phyloP scores from a whole-genome alignment of 2,113 vertebrate genomes.

The Rhagologus leucostigma region DNA sequence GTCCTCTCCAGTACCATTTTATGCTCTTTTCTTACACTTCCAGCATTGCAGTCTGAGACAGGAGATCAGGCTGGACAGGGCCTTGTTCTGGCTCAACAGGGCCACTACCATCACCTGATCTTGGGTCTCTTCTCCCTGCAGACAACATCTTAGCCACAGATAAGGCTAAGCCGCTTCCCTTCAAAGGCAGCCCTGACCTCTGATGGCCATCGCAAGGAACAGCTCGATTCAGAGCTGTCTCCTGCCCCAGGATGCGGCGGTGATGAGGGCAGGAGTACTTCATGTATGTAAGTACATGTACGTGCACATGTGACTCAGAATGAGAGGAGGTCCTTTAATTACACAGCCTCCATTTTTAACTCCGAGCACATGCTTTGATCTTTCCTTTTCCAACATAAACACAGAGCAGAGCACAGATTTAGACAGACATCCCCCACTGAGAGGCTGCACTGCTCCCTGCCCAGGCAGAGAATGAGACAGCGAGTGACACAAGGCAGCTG shows the following conservation, averaged over 20 bases:
- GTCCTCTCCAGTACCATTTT: background rate
- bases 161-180: background rate
- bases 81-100: background rate
- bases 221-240: background rate
- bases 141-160: background rate
- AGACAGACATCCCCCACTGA: background rate
- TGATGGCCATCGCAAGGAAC: conserved; percentile 20
- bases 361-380: conserved; percentile 20
- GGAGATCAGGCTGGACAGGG: background rate
- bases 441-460: background rate
- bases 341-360: background rate
- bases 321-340: background rate
- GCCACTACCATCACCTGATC: background rate
- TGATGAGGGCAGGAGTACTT: background rate
- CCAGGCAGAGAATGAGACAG: background rate
- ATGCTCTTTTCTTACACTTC: background rate
- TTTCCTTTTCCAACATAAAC: conserved; percentile 25
- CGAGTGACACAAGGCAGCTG: conserved; percentile 23
- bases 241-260: background rate
- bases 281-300: background rate
- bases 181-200: conserved; percentile 29
- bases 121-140: background rate
- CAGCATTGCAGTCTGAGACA: background rate
- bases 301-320: background rate
- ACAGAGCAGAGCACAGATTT: conserved; percentile 2